These are phyloP conservation scores for Myripristis murdjan DNA, from an alignment of 2,797 vertebrate genomes.

Conservation along the genomic window DNA sequence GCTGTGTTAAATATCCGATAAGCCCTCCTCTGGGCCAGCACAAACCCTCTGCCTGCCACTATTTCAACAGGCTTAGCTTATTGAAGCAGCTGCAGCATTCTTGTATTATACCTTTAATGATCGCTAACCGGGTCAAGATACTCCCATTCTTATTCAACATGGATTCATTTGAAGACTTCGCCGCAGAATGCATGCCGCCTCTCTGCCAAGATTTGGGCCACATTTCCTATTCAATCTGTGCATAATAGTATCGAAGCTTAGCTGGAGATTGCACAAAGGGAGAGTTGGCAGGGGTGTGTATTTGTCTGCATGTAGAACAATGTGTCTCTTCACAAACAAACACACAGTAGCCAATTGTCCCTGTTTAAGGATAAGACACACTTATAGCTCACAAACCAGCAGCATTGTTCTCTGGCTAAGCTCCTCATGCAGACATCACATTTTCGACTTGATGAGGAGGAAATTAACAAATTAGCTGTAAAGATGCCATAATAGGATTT, in stretches of 20 bases:
- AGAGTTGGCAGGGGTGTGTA: slow-evolving; percentile 55
- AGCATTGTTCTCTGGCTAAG: slow-evolving; percentile 57
- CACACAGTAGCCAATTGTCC: slow-evolving; percentile 59
- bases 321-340: slow-evolving; percentile 66
- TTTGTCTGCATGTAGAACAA: slow-evolving; percentile 71
- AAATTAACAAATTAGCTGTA: slow-evolving; percentile 64
- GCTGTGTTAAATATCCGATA: slow-evolving; percentile 20
- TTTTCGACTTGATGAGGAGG: slow-evolving; percentile 46
- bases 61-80: slow-evolving; percentile 42
- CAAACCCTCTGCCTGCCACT: slow-evolving; percentile 20
- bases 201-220: slow-evolving; percentile 47
- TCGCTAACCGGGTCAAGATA: slow-evolving; percentile 64
- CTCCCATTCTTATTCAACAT: slow-evolving; percentile 45
- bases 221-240: slow-evolving; percentile 56
- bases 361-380: slow-evolving; percentile 63
- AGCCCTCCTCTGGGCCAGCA: slow-evolving; percentile 23
- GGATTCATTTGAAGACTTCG: slow-evolving; percentile 57
- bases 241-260: slow-evolving; percentile 59
- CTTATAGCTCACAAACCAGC: slow-evolving; percentile 51
- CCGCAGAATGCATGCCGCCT: slow-evolving; percentile 34
- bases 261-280: slow-evolving; percentile 57
- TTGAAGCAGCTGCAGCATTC: slow-evolving; percentile 35
- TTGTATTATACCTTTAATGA: slow-evolving; percentile 69
- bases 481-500: slow-evolving; percentile 58
- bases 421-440: slow-evolving; percentile 46